These are phyloP conservation scores for Ridgeia piscesae DNA, from an alignment of 1,140 invertebrate genomes.

Conservation along the genomic window DNA sequence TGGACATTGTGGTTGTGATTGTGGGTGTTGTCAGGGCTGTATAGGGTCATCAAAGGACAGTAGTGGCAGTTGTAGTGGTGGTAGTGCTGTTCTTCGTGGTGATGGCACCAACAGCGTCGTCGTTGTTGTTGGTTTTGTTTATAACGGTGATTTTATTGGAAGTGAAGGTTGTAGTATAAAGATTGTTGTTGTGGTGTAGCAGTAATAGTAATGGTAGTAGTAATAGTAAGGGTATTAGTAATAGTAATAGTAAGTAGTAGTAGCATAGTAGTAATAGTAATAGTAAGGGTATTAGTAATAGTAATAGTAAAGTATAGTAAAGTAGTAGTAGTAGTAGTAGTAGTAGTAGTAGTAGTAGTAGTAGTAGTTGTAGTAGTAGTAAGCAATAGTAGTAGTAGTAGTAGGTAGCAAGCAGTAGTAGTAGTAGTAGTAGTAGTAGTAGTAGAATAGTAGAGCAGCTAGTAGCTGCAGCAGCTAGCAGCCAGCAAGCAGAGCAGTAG, in stretches of 20 bases:
- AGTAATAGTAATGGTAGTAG: neutral
- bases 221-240: neutral
- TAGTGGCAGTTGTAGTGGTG: too few relatives aligned
- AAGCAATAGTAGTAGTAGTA: neutral
- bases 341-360: neutral
- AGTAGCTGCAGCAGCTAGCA: neutral
- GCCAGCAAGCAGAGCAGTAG: too few relatives aligned
- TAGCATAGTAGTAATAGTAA: neutral
- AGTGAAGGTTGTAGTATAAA: neutral
- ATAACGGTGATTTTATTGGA: too few relatives aligned
- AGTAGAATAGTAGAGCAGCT: neutral
- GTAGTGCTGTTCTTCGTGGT: too few relatives aligned
- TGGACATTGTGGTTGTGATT: too few relatives aligned
- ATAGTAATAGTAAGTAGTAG: neutral
- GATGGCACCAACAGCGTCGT: too few relatives aligned
- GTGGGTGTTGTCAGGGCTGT: too few relatives aligned
- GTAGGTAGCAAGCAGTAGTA: neutral
- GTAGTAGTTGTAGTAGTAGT: neutral
- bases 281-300: neutral
- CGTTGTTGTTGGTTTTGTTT: too few relatives aligned
- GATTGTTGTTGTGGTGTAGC: neutral
- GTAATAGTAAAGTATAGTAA: neutral
- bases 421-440: slow-evolving; percentile 14
- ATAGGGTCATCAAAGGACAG: too few relatives aligned
- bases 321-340: neutral